Conservation (phyloP, 2,888 invertebrate species). For the Baronia brevicornis region DNA sequence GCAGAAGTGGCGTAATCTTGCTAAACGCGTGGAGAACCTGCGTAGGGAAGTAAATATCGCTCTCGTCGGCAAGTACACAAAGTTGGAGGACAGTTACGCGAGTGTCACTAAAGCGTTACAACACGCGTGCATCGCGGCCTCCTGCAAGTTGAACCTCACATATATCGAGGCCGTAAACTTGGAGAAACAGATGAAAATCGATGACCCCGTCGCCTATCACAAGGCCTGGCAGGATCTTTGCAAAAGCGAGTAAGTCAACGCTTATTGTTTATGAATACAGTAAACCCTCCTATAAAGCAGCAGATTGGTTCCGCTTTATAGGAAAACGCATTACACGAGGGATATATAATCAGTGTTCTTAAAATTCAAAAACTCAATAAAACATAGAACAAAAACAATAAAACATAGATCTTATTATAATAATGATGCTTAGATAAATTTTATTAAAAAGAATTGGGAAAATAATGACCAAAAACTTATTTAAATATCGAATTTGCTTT, state of each 20-base stretch:
- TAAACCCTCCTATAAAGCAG: too few species aligned
- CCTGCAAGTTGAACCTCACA: constrained; percentile 89
- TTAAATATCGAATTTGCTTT: not conserved
- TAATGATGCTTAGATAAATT: too few species aligned
- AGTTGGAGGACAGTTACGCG: constrained; percentile 96
- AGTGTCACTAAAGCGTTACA: constrained; percentile 96
- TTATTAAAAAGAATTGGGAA: not conserved
- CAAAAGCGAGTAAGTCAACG: constrained; percentile 87
- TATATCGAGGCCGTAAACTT: constrained; percentile 95
- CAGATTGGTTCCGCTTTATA: too few species aligned
- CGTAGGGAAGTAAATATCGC: constrained; percentile 91
- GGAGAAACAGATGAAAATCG: constrained; percentile 82
- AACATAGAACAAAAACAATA: too few species aligned
- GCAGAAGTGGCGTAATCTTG: constrained; percentile 92
- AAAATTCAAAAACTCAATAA: too few species aligned
- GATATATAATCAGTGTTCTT: too few species aligned
- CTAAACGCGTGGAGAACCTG: constrained; percentile 88
- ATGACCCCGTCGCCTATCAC: constrained; percentile 89
- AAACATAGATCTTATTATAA: too few species aligned
- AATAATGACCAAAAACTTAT: not conserved
- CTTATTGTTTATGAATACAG: too few species aligned
- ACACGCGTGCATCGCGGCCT: constrained; percentile 91
- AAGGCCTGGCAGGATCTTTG: constrained; percentile 96
- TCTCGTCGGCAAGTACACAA: constrained; percentile 97
- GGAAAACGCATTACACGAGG: too few species aligned